phyloP scores from a whole-genome alignment of 1,140 invertebrate genomes.

The Platyura marginata region DNA sequence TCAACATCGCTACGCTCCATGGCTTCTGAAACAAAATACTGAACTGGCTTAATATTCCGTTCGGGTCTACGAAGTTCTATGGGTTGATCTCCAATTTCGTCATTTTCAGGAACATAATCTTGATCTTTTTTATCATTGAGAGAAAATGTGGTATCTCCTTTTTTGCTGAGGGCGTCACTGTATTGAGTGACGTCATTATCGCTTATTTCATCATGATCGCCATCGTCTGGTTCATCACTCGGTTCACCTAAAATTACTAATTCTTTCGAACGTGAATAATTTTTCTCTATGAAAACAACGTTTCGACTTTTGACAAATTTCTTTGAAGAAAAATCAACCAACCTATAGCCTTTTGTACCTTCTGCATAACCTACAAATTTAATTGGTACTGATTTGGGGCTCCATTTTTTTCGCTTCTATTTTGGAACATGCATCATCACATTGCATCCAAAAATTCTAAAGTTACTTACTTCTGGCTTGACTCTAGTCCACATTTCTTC shows the following conservation, averaged over 20 bases:
- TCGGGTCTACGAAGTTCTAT: background rate
- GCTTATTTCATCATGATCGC: background rate
- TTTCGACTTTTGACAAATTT: conserved; percentile 13
- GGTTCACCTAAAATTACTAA: background rate
- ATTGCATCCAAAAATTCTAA: conserved; percentile 22
- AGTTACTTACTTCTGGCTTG: conserved; percentile 10
- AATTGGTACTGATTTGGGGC: conserved; percentile 12
- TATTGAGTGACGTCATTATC: background rate
- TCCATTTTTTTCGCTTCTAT: conserved; percentile 11
- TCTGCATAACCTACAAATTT: conserved; percentile 20
- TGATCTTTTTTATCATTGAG: background rate
- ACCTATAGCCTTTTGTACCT: conserved; percentile 13
- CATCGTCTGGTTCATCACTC: background rate
- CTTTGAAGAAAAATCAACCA: conserved; percentile 10
- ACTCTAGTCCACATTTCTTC: conserved; percentile 11
- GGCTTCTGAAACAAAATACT: conserved; percentile 4
- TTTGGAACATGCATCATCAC: conserved; percentile 20
- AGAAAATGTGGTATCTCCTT: background rate
- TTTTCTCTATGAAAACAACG: conserved; percentile 11
- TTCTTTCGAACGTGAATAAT: background rate
- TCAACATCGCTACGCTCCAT: conserved; percentile 2
- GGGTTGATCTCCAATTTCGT: background rate
- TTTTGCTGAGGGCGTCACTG: background rate
- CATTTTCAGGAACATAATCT: background rate
- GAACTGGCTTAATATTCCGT: background rate